Evolutionary conservation across 2,888 invertebrate species (phyloP), one percentile per base, ranked within the genome.

Genomic region (Cepaea hortensis): DNA sequence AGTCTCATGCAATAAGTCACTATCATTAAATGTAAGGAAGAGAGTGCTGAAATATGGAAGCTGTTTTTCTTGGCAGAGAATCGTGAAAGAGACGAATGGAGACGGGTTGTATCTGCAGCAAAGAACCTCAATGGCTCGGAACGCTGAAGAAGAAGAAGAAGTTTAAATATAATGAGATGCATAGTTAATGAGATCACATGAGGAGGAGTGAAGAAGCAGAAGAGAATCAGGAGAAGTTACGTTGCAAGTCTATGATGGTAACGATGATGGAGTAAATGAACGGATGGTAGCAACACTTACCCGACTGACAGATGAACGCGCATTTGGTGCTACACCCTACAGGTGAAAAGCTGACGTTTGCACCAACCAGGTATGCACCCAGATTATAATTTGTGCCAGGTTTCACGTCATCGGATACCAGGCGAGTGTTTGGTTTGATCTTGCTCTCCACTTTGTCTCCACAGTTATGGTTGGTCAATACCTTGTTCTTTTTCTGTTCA

Each of bases 381-480:
- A 84, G 76, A 65, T 62, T 61, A n/a, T 62, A 13, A 20, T 7
- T 48, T 15, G 6, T 62, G 18, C 23, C 23, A 6, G 13, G 11
- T n/a, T 61, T n/a, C 20, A 80, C 20, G 13, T 55, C 62, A 18
- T 20, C 80, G 3, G 7, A 3, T 18, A 62, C 23, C 23, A 75
- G n/a, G 6, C 35, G 35, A 13, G 15, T 46, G 15, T 15, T 15
- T 13, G 23, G 35, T 7, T 46, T 13, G 9, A 84, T 50, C 18
- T 84, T 76, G 46, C 76, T 35, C 65, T 46, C 3, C 18, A 84
- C 23, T n/a, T 55, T 20, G 1, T n/a, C 62, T 15, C 35, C 18
- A 46, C 23, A 73, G 61, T 81, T 81, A 79, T 50, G 85, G 85
- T 88, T 87, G 61, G 11, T 4, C 76, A 73, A 86, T 20, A 76